Evolutionary conservation across 1,140 invertebrate species (phyloP).

Genomic region (Apis cerana): DNA sequence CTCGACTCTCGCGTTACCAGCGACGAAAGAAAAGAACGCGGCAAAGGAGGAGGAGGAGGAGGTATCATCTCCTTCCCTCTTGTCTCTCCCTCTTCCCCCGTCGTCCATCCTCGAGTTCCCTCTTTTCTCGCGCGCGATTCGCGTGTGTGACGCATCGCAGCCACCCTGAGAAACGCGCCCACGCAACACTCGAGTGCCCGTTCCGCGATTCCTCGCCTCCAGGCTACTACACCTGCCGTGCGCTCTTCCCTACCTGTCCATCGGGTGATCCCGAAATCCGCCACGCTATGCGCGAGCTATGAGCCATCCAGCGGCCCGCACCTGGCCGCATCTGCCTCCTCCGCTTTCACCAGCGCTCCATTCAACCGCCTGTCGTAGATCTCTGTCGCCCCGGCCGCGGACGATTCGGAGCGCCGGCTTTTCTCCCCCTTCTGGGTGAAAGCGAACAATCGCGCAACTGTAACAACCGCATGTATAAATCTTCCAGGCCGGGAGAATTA

Average conservation of each 20-base stretch:
- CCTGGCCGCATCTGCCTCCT: slow-evolving; percentile 18
- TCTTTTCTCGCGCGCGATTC: slow-evolving; percentile 66
- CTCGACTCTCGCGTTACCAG: slow-evolving; percentile 42
- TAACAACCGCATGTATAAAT: slow-evolving; percentile 35
- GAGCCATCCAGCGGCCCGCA: background rate
- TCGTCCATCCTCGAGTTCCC: slow-evolving; percentile 22
- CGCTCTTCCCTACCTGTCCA: slow-evolving; percentile 33
- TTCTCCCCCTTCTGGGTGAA: slow-evolving; percentile 25
- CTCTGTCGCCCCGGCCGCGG: slow-evolving; percentile 14
- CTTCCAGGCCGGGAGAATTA: slow-evolving; percentile 28
- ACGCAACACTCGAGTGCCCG: slow-evolving; percentile 67
- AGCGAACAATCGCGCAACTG: slow-evolving; percentile 10
- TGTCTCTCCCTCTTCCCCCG: background rate
- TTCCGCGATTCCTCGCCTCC: slow-evolving; percentile 70
- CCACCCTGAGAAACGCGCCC: slow-evolving; percentile 79
- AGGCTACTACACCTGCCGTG: slow-evolving; percentile 75
- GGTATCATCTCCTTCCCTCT: slow-evolving; percentile 35
- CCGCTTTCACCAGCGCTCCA: slow-evolving; percentile 24
- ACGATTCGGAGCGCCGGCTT: background rate
- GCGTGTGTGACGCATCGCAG: slow-evolving; percentile 75
- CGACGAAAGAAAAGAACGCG: background rate
- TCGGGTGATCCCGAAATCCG: slow-evolving; percentile 60
- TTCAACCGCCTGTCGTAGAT: slow-evolving; percentile 1
- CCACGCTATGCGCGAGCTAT: background rate
- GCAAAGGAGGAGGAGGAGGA: background rate